A percentile compares a stretch with the other conserved stretches of the same genome.
Conservation (phyloP, 2,888 invertebrate species). For the Troglohyphantes excavatus region DNA sequence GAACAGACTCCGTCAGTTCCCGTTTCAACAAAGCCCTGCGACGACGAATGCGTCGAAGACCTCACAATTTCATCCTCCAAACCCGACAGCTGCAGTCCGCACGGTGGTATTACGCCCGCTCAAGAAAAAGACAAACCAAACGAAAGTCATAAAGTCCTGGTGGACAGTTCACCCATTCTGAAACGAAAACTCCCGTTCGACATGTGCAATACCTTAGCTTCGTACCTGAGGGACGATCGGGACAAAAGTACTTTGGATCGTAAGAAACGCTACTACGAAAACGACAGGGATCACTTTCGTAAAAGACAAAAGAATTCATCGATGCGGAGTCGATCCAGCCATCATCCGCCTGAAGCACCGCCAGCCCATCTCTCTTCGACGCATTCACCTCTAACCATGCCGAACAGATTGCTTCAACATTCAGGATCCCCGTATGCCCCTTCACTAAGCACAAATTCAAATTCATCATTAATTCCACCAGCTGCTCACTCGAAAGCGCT, state of each 20-base stretch:
- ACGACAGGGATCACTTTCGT: constrained; percentile 39
- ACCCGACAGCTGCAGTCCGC: constrained; percentile 6
- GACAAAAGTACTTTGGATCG: constrained; percentile 55
- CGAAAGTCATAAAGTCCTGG: background rate
- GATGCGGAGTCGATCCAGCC: constrained; percentile 14
- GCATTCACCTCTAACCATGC: constrained; percentile 20
- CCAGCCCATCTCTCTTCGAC: constrained; percentile 25
- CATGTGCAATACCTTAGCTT: constrained; percentile 58
- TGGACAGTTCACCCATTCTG: background rate
- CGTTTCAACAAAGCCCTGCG: background rate
- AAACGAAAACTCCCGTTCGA: constrained; percentile 25
- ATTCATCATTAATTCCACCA: constrained; percentile 39
- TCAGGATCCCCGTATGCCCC: constrained; percentile 18
- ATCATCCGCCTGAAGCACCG: constrained; percentile 44
- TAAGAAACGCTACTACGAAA: constrained; percentile 37
- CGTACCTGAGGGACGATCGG: constrained; percentile 59
- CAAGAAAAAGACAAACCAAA: constrained; percentile 18
- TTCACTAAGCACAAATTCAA: constrained; percentile 25
- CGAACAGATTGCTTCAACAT: constrained; percentile 15
- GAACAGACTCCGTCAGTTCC: constrained; percentile 17
- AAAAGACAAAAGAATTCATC: constrained; percentile 54
- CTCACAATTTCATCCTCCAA: constrained; percentile 42
- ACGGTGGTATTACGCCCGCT: background rate
- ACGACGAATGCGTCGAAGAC: constrained; percentile 52
- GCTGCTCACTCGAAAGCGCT: constrained; percentile 53